A percentile compares a stretch with the other conserved stretches of the same genome.
phyloP scores from a whole-genome alignment of 2,888 invertebrate species.

The Quadroppia sp. region DNA sequence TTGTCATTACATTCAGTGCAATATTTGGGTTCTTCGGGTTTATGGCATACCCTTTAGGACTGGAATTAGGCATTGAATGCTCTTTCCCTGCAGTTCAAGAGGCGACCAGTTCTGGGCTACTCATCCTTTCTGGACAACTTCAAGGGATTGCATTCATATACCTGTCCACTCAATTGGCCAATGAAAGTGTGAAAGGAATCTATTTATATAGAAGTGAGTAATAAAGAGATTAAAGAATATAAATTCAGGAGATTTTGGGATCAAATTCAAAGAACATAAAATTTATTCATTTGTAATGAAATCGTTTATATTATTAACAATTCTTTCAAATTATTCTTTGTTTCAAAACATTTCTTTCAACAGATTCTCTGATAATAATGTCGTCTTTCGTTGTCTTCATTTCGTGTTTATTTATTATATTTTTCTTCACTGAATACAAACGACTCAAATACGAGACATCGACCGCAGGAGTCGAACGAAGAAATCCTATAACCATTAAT shows the following conservation, averaged over 20 bases:
- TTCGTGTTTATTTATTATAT: slow-evolving; percentile 9
- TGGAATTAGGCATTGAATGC: slow-evolving; percentile 36
- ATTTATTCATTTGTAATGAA: no score
- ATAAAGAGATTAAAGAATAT: background rate
- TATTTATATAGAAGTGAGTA: slow-evolving; percentile 6
- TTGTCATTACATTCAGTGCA: background rate
- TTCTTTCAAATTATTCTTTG: background rate
- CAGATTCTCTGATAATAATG: slow-evolving; percentile 9
- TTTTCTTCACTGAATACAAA: slow-evolving; percentile 16
- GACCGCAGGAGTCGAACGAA: background rate
- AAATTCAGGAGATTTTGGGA: no score
- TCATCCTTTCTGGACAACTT: slow-evolving; percentile 35
- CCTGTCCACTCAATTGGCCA: background rate
- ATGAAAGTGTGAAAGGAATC: background rate
- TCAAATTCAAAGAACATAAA: no score
- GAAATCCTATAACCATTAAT: slow-evolving; percentile 3
- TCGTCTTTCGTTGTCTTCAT: slow-evolving; percentile 8
- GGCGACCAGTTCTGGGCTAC: slow-evolving; percentile 30
- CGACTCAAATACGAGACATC: background rate
- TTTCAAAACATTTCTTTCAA: background rate
- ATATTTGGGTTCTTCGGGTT: slow-evolving; percentile 32
- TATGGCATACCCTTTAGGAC: slow-evolving; percentile 33
- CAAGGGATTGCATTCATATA: slow-evolving; percentile 6
- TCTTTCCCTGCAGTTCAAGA: slow-evolving; percentile 26
- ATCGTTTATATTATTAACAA: no score